Evolutionary conservation across 2,888 invertebrate species (phyloP), one percentile per base, ranked within the genome.

Genomic region (Ichneumoninae sp.): DNA sequence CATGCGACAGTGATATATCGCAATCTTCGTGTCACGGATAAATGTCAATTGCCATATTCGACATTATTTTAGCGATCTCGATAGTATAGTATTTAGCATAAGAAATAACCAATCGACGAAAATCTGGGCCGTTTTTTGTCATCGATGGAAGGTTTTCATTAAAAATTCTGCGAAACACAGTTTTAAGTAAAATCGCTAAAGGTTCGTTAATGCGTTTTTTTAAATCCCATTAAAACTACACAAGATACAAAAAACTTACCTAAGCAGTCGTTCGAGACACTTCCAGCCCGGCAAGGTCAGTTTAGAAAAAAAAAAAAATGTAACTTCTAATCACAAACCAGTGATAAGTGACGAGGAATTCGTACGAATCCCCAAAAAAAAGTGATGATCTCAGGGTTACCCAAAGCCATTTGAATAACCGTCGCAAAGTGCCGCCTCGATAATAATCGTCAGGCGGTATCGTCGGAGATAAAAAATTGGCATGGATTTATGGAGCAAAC

Each of bases 401-500:
- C 60, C 26, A n/a, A 13, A 19, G 13, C 19, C 10, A 62, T 78
- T 78, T 36, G 16, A 62, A 62, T 57, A 26, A 33, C 57, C 40
- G 78, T 62, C 62, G 70, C 47, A 36, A 62, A 16, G 10, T 10
- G 50, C 30, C 30, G 6, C n/a, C 26, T 44, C 19, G 77, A 77
- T 60, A 78, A 60, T 40, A 62, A 82, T 47, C 36, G 52, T 30
- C 26, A 22, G 54, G 71, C 52, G 22, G 10, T 70, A 70, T 44
- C 13, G 33, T 30, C 50, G 3, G 33, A 52, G 78, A 79, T 70
- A 82, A 79, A 54, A 75, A 62, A 62, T 62, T 52, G 33, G 22
- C 68, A 16, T 57, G 68, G 72, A 74, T 83, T 79, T 78, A 40
- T 57, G 47, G 62, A 83, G 74, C 74, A 79, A 83, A 70, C 74